Base-by-base conservation (phyloP, 2,888 invertebrate species). In the Digitonthophagus gazella region DNA sequence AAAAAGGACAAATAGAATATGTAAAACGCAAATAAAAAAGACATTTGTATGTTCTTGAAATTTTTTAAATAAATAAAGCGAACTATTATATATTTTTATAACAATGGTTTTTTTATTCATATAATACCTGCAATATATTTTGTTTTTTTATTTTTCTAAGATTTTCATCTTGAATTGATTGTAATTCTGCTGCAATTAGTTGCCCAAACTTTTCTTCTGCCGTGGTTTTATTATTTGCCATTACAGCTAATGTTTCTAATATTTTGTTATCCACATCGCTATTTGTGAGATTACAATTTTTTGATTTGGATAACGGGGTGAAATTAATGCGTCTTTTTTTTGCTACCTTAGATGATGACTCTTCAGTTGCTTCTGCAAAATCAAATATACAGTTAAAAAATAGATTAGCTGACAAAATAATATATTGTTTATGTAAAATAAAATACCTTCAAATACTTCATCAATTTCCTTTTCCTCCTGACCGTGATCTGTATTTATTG, bases 1-100 rank as follows among this genome's bases (percentile, higher is more conserved):
- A 61, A 63, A 2, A 18, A 55, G 69, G 69, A 2, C 69, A 66
- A 66, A 66, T 69, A 11, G 69, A 69, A 15, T 69, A 69, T 44
- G 61, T 68, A 3, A 68, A 68, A 63, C 28, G 28, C 28, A 44
- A 44, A 3, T 44, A 44, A 44, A 3, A 44, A 44, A 1, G 28
- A 44, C 28, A 5, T 44, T 44, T 44, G 6, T 44, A 44, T 3
- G 3, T 44, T 5, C 11, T 44, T 44, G 28, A 8, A 2, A 44
- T 44, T 3, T 44, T 44, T 44, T 2, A 44, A 44, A 44, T 44
- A 44, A 44, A 5, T 44, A 44, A 44, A 44, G 11, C 28, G 11
- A 44, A 44, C 6, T 44, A 11, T 11, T 44, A 44, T 11, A 44
- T 44, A 3, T 44, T 44, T 5, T 22, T 22, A 22, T 4, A 44